Evolutionary conservation across 2,797 vertebrate species (phyloP).

Genomic region (Bufotes viridis): DNA sequence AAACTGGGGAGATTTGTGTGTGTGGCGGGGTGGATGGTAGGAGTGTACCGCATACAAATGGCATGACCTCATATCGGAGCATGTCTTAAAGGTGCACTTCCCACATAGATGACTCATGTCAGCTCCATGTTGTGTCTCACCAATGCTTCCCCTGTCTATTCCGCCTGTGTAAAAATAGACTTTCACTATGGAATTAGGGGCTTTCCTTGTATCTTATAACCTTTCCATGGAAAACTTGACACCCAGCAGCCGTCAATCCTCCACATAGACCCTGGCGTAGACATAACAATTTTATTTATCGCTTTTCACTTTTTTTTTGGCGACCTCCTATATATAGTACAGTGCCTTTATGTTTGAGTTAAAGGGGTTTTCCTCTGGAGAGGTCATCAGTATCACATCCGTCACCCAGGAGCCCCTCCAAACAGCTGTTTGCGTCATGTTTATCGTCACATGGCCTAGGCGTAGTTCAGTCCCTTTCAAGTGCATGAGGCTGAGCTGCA

Average conservation of each 20-base stretch:
- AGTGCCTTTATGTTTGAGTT: not conserved
- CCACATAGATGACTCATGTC: slow-evolving; percentile 14
- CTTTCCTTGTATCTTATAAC: slow-evolving; percentile 6
- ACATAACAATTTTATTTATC: not conserved
- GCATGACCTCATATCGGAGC: slow-evolving; percentile 67
- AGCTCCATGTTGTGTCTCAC: slow-evolving; percentile 15
- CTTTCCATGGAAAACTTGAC: not conserved
- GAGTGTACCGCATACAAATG: slow-evolving; percentile 71
- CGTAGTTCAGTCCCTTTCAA: too few species aligned
- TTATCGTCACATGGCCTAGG: too few species aligned
- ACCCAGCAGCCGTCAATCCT: not conserved
- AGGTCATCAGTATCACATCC: too few species aligned
- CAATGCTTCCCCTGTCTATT: not conserved
- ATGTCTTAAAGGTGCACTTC: slow-evolving; percentile 49
- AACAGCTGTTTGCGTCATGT: too few species aligned
- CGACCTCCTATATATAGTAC: not conserved
- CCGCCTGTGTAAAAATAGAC: not conserved
- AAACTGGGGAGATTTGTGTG: slow-evolving; percentile 57
- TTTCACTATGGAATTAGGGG: slow-evolving; percentile 26
- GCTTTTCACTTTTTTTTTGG: not conserved
- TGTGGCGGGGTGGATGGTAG: slow-evolving; percentile 62
- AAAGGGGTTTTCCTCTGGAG: too few species aligned
- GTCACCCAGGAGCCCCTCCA: too few species aligned
- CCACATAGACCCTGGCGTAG: not conserved
- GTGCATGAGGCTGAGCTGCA: too few species aligned